Evolutionary conservation across 2,113 vertebrate genomes (phyloP).

Genomic region (Anoplopoma fimbria): DNA sequence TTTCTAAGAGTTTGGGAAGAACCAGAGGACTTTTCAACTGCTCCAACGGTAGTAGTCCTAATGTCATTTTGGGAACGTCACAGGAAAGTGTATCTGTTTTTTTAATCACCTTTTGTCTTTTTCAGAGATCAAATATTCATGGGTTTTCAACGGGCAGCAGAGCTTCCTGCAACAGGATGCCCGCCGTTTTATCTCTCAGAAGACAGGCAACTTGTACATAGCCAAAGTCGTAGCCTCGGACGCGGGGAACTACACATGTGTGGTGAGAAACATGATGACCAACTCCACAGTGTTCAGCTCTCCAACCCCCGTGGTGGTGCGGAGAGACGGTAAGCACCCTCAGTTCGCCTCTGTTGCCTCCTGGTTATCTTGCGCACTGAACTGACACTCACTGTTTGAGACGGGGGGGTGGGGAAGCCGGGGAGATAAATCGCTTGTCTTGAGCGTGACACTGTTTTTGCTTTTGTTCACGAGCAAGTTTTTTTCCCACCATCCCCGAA

Average conservation of each 20-base stretch:
- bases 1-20: too few relatives aligned
- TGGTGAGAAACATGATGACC: constrained; percentile 85
- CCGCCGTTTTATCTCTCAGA: constrained; percentile 88
- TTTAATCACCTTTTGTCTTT: constrained; percentile 3
- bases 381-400: constrained; percentile 19
- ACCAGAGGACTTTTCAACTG: too few relatives aligned
- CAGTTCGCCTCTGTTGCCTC: constrained; percentile 11
- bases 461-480: constrained; percentile 24
- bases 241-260: constrained; percentile 89
- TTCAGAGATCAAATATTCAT: constrained; percentile 87
- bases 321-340: constrained; percentile 85
- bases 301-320: constrained; percentile 87
- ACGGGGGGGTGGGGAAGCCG: background rate
- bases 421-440: constrained; percentile 67
- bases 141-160: constrained; percentile 87
- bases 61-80: constrained; percentile 14
- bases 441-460: constrained; percentile 72
- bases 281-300: constrained; percentile 81
- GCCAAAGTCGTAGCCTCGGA: constrained; percentile 90
- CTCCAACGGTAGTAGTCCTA: background rate
- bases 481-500: constrained; percentile 37
- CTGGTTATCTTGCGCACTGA: constrained; percentile 49
- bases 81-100: background rate
- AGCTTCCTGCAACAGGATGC: constrained; percentile 83
- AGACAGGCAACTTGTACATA: constrained; percentile 88